These are phyloP conservation scores for Rhadina sibilatrix DNA, from an alignment of 2,113 vertebrate species.

Conservation along the genomic window DNA sequence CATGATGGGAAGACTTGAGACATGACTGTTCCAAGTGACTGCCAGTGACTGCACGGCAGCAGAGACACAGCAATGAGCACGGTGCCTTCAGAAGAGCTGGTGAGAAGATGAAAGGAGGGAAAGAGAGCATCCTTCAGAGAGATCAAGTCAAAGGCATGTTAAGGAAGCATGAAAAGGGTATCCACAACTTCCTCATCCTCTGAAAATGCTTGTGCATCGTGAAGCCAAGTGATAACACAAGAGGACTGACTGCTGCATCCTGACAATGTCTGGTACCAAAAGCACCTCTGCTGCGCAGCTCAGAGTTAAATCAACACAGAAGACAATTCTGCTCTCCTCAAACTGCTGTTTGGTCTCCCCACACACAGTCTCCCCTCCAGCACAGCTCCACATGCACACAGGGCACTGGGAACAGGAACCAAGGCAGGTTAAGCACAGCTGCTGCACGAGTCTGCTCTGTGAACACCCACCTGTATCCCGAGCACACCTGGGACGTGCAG, in stretches of 20 bases:
- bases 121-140: background rate
- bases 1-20: background rate
- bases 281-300: background rate
- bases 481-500: rapidly evolving
- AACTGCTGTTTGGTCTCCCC: background rate
- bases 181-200: background rate
- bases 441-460: background rate
- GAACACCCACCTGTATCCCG: background rate
- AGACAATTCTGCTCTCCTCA: background rate
- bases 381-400: rapidly evolving
- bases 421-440: background rate
- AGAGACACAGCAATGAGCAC: background rate
- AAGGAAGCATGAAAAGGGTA: background rate
- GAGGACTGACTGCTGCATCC: background rate
- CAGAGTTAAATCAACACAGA: background rate
- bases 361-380: background rate
- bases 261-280: background rate
- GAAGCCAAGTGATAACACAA: background rate
- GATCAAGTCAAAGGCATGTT: background rate
- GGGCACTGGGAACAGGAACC: background rate
- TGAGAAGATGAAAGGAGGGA: background rate
- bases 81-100: background rate
- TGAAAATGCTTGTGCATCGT: background rate
- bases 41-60: background rate
- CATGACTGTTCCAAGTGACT: background rate